phyloP scores from a whole-genome alignment of 2,113 vertebrate genomes.

The Euleptes europaea region DNA sequence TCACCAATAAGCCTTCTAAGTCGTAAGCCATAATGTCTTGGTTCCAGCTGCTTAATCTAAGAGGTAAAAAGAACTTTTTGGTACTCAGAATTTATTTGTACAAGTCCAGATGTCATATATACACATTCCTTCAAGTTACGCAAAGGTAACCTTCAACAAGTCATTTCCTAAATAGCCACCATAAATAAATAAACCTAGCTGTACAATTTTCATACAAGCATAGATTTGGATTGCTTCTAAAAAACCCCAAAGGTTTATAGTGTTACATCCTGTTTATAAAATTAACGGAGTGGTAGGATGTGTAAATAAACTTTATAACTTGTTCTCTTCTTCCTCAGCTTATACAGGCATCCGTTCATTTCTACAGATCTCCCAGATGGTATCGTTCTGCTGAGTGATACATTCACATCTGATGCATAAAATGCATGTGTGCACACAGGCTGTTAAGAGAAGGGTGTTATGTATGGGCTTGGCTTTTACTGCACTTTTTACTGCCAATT shows the following conservation, averaged over 20 bases:
- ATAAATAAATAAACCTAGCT: conserved; percentile 30
- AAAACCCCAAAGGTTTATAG: conserved; percentile 9
- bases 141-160: conserved; percentile 14
- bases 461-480: conserved; percentile 31
- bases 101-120: conserved; percentile 4
- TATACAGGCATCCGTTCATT: neutral
- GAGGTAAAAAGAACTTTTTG: conserved; percentile 31
- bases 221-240: conserved; percentile 32
- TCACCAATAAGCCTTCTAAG: conserved; percentile 75
- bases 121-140: neutral
- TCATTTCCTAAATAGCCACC: neutral
- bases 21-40: conserved; percentile 78
- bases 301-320: conserved; percentile 21
- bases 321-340: conserved; percentile 35
- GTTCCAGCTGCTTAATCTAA: conserved; percentile 88
- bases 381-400: conserved; percentile 31
- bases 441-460: conserved; percentile 2
- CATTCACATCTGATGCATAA: conserved; percentile 35
- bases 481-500: conserved; percentile 50
- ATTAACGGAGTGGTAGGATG: conserved; percentile 5
- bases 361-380: neutral
- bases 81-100: conserved; percentile 34
- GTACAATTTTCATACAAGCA: conserved; percentile 10
- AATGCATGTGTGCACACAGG: neutral
- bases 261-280: neutral